phyloP scores from a whole-genome alignment of 2,888 invertebrate species.

The Lomographa bimaculata region DNA sequence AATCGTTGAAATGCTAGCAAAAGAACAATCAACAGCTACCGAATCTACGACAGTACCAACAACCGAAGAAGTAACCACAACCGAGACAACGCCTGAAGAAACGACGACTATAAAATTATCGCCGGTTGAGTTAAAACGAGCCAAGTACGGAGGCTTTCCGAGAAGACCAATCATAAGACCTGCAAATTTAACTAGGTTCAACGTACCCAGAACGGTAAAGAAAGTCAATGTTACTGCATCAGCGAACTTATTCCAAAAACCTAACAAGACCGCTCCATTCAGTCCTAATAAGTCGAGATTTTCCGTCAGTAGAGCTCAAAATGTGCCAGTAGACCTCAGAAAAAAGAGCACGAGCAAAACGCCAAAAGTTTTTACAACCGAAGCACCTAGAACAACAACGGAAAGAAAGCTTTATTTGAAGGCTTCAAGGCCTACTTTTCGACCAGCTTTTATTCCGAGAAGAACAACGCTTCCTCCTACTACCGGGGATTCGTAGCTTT shows the following conservation, averaged over 20 bases:
- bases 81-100: constrained; percentile 57
- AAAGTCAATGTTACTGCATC: constrained; percentile 56
- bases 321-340: constrained; percentile 69
- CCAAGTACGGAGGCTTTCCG: constrained; percentile 66
- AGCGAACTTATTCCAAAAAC: constrained; percentile 53
- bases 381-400: constrained; percentile 64
- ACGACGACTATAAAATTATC: constrained; percentile 59
- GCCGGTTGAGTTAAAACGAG: constrained; percentile 58
- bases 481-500: constrained; percentile 35
- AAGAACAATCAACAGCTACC: constrained; percentile 40
- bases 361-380: constrained; percentile 61
- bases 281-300: constrained; percentile 64
- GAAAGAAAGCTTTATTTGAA: constrained; percentile 67
- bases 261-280: constrained; percentile 63
- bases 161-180: constrained; percentile 64
- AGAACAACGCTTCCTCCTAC: constrained; percentile 57
- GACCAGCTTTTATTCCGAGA: constrained; percentile 70
- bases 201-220: constrained; percentile 38
- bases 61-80: constrained; percentile 43
- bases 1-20: constrained; percentile 41
- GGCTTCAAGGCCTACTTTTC: constrained; percentile 63
- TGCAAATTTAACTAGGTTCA: constrained; percentile 56
- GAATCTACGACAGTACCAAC: constrained; percentile 38
- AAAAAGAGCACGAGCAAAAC: constrained; percentile 56
- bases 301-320: constrained; percentile 62